Base-by-base conservation (phyloP, 2,888 invertebrate species). In the Thymelicus sylvestris region DNA sequence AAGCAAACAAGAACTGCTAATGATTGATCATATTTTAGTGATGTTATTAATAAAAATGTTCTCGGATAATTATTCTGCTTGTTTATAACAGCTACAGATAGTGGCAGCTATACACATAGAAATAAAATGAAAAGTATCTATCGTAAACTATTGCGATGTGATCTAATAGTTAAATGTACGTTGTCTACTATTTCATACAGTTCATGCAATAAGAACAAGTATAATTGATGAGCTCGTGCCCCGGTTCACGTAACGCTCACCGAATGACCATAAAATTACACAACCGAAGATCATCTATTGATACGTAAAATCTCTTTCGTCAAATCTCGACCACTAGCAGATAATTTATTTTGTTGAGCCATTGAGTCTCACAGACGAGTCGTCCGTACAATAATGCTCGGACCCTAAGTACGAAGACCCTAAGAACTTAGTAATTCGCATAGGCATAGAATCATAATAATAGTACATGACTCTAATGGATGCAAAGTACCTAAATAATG, bases 161-260 rank as follows among this genome's bases (percentile, higher is more conserved):
- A 19, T 13, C 31, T 4, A 13, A 8, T 7, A 57, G 10, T 24
- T 4, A 57, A 31, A 13, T 57, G 55, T 57, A 12, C 24, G 38
- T 13, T 38, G 57, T 57, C 31, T 39, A 15, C 13, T 8, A 60
- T 60, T 60, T 60, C n/a, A 38, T 57, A 38, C 63, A 63, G 57
- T 68, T 57, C 60, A 48, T 71, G 62, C 71, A 71, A 71, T 47
- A 79, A 69, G 73, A 77, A 75, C 77, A 81, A 76, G 48, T 72
- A 74, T 76, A 78, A 81, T 80, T 81, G 81, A 83, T 83, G 80
- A 78, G 77, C 77, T 77, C 76, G 76, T 78, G 78, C 73, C 73
- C 74, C 64, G 41, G 63, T 66, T 80, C 81, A 81, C 79, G 83
- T 81, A 83, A 86, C 73, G 66, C 71, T 77, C 77, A 73, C 77